Percentiles rank a stretch among this genome's conserved stretches.
phyloP scores from a whole-genome alignment of 2,797 vertebrate species.

The Danio aesculapii region DNA sequence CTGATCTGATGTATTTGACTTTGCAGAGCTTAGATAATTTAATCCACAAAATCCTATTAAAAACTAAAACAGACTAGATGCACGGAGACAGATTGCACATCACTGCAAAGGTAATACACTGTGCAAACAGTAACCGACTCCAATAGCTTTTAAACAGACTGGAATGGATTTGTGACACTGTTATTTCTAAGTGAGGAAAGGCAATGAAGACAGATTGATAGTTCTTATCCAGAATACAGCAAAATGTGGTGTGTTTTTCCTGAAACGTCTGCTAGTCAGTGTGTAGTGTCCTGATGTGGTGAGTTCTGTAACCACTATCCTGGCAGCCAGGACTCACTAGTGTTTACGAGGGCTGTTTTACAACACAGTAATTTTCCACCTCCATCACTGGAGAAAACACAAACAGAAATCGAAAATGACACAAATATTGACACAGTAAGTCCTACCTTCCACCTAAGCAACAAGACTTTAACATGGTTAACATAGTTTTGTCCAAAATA shows the following conservation, averaged over 20 bases:
- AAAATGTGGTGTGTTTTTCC: neutral
- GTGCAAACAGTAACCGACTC: neutral
- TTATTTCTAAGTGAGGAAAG: neutral
- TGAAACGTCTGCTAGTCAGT: neutral
- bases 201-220: neutral
- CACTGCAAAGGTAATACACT: conserved; percentile 6
- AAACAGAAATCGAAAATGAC: conserved; percentile 8
- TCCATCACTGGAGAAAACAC: conserved; percentile 8
- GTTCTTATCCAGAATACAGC: neutral
- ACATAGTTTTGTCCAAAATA: neutral
- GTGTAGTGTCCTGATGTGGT: conserved; percentile 4
- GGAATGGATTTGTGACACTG: neutral
- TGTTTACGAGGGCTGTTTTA: conserved; percentile 43
- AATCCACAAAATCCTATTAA: conserved; percentile 50
- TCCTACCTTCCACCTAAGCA: neutral
- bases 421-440: conserved; percentile 11
- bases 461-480: neutral
- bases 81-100: conserved; percentile 20
- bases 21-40: conserved; percentile 25
- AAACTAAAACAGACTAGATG: conserved; percentile 26
- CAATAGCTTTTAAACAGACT: neutral
- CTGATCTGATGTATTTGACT: conserved; percentile 49
- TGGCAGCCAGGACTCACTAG: neutral
- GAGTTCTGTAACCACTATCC: conserved; percentile 7
- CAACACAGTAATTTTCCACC: conserved; percentile 49